phyloP scores from a whole-genome alignment of 2,888 invertebrate species.

The Leptothorax acervorum region DNA sequence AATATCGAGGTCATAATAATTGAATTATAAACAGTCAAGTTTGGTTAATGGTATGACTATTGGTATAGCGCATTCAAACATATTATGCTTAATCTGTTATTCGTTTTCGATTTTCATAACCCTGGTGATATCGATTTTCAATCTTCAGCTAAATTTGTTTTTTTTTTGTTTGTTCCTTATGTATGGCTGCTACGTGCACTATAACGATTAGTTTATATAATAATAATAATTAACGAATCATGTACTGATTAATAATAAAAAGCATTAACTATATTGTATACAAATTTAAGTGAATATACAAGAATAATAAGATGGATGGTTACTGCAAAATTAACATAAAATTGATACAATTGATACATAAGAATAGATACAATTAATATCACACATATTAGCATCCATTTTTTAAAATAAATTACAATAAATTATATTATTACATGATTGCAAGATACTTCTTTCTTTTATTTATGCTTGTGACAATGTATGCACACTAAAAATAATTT shows the following conservation, averaged over 20 bases:
- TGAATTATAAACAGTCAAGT: neutral
- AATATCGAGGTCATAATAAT: neutral
- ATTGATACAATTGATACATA: neutral
- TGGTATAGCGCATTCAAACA: neutral
- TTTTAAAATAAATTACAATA: neutral
- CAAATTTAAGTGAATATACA: neutral
- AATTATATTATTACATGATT: neutral
- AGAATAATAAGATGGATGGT: neutral
- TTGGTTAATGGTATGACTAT: neutral
- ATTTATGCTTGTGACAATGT: neutral
- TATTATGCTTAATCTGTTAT: neutral
- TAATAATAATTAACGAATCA: neutral
- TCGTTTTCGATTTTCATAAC: neutral
- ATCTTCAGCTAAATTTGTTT: neutral
- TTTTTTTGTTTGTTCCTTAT: neutral
- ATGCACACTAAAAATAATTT: neutral
- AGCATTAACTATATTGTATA: neutral
- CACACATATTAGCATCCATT: neutral
- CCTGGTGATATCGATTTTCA: neutral
- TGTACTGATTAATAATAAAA: neutral
- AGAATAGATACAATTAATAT: slow-evolving; percentile 1
- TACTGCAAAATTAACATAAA: neutral
- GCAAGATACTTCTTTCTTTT: neutral
- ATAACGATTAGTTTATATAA: neutral
- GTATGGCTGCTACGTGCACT: neutral